phyloP scores from a whole-genome alignment of 2,113 vertebrate genomes.

The human (Homo sapiens) region DNA sequence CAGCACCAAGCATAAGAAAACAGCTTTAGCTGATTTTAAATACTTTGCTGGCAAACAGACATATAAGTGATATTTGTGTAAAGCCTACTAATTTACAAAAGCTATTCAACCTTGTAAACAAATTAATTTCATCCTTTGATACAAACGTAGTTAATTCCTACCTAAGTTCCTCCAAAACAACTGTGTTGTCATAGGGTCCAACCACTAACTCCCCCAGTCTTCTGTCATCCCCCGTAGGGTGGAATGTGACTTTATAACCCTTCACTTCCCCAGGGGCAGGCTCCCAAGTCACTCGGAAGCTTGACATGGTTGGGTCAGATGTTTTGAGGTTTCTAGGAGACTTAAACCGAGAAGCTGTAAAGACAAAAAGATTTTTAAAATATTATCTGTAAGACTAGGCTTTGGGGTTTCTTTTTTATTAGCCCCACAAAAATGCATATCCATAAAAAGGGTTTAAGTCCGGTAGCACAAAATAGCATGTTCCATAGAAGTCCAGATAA shows the following conservation, averaged over 20 bases:
- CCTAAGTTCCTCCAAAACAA: constrained; percentile 97
- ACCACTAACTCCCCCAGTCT: constrained; percentile 91
- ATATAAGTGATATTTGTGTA: neutral
- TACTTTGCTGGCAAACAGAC: neutral
- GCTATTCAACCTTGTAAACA: neutral
- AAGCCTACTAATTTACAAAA: neutral
- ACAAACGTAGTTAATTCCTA: constrained; percentile 75
- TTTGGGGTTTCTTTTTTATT: neutral
- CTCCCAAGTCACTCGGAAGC: constrained; percentile 97
- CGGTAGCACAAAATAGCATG: neutral
- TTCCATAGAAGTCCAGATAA: neutral
- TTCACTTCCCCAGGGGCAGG: constrained; percentile 91
- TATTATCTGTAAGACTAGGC: neutral
- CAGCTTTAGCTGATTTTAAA: neutral
- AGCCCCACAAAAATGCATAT: neutral
- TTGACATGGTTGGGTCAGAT: constrained; percentile 94
- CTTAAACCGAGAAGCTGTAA: constrained; percentile 93
- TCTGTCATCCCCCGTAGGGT: constrained; percentile 87
- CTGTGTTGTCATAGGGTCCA: constrained; percentile 95
- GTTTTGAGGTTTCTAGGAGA: constrained; percentile 95
- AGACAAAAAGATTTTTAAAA: constrained; percentile 59
- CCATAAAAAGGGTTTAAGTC: neutral
- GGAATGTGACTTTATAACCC: constrained; percentile 96
- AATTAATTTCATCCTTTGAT: neutral
- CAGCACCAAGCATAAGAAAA: constrained; percentile 8